Evolutionary conservation across 2,113 vertebrate genomes (phyloP).

Genomic region (Oryzias melastigma): DNA sequence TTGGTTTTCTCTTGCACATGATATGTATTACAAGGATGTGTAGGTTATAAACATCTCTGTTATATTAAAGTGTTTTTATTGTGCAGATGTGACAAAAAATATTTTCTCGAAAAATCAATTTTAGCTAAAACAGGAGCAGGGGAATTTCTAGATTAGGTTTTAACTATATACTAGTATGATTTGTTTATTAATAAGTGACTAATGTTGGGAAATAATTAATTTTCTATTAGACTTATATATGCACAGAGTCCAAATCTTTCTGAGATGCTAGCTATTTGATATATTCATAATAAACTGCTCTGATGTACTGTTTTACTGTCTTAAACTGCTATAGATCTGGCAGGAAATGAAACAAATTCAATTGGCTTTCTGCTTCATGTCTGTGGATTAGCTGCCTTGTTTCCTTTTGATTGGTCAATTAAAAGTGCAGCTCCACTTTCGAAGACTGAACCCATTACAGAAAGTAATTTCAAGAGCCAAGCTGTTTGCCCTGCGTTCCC

Average conservation of each 20-base stretch:
- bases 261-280: constrained; percentile 58
- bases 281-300: constrained; percentile 64
- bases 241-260: constrained; percentile 61
- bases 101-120: too few relatives aligned
- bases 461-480: constrained; percentile 70
- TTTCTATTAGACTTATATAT: constrained; percentile 49
- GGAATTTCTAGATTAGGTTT: neutral
- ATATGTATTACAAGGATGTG: too few relatives aligned
- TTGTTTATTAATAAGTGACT: constrained; percentile 38
- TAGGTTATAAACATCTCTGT: too few relatives aligned
- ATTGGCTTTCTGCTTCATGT: constrained; percentile 56
- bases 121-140: too few relatives aligned
- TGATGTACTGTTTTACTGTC: constrained; percentile 55
- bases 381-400: constrained; percentile 61
- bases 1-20: constrained; percentile 42
- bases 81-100: too few relatives aligned
- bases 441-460: constrained; percentile 59
- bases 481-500: constrained; percentile 64
- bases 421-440: constrained; percentile 65
- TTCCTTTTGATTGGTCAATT: constrained; percentile 72
- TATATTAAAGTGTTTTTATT: too few relatives aligned
- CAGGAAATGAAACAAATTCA: constrained; percentile 68
- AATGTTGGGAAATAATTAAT: constrained; percentile 39
- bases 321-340: constrained; percentile 56
- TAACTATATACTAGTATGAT: neutral